Evolutionary conservation across 2,797 vertebrate genomes (phyloP).

Genomic region (Bovichtus variegatus): DNA sequence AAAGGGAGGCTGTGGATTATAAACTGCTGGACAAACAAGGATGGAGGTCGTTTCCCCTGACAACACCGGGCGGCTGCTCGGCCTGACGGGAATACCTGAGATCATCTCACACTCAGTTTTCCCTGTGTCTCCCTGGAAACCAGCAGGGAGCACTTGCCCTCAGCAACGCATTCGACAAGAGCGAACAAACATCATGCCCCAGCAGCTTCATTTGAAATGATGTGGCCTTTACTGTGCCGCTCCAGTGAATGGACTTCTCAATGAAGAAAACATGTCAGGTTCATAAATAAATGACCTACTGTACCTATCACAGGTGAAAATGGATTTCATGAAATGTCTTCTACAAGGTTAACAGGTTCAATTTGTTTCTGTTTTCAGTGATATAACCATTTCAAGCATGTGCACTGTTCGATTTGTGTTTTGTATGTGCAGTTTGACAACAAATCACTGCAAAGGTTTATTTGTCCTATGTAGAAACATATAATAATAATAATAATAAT

Average conservation of each 20-base stretch:
- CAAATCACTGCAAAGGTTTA: background rate
- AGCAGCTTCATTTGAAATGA: slow-evolving; percentile 59
- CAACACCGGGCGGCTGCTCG: slow-evolving; percentile 52
- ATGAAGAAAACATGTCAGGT: slow-evolving; percentile 35
- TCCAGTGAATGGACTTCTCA: slow-evolving; percentile 42
- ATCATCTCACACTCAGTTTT: slow-evolving; percentile 60
- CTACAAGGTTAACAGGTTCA: background rate
- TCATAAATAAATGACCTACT: slow-evolving; percentile 43
- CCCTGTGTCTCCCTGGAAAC: slow-evolving; percentile 71
- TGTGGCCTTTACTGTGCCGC: slow-evolving; percentile 42
- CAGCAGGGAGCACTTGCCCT: slow-evolving; percentile 49
- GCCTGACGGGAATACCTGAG: slow-evolving; percentile 72
- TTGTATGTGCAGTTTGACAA: background rate
- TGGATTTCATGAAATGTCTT: background rate
- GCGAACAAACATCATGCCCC: slow-evolving; percentile 62
- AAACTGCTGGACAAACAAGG: slow-evolving; percentile 54
- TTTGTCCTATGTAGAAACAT: background rate
- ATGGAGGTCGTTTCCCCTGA: slow-evolving; percentile 59
- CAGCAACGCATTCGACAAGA: slow-evolving; percentile 41
- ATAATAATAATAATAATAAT: too few species aligned
- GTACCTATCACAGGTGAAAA: slow-evolving; percentile 28
- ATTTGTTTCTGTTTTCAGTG: background rate
- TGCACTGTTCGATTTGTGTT: background rate
- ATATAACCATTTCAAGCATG: background rate
- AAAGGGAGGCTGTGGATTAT: slow-evolving; percentile 64